Base-by-base conservation (phyloP, 30 jellyfish, hydroid and myxozoan genomes). In the Chrysaora quinquecirrha region DNA sequence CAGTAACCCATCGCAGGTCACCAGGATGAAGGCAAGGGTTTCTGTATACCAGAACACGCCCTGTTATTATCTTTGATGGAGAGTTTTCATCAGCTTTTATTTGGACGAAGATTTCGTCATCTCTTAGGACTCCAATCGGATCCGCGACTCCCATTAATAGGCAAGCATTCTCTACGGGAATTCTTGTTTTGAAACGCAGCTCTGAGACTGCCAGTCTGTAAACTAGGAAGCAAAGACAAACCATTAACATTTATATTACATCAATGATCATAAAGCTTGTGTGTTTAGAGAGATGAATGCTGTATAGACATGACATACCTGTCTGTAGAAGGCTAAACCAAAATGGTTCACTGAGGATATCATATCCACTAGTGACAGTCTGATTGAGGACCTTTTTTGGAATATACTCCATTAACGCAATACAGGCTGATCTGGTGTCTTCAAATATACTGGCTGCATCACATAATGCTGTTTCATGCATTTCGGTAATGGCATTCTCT, bases 1-100 rank as follows among this genome's bases (percentile, higher is more conserved):
- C 91, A n/a, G 78, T 76, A 9, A 90, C 94, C 75, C 83, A 58
- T 32, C 96, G 92, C 16, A 68, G 35, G 63, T 90, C 97, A 27
- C 97, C 97, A 18, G 97, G 97, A 72, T 84, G 96, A 23, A 83
- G 75, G 70, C 96, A 90, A 2, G 97, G 97, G 64, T 84, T 90
- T 29, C 97, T 38, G 70, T 76, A 83, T 1, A 90, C 66, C 61
- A 90, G 61, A 1, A 85, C 94, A 1, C 63, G 62, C 10, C 96
- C 96, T 6, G 50, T 34, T 14, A 89, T 71, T 19, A 82, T 60
- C 32, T 47, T 31, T 16, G 71, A 21, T 2, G 78, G 75, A 0
- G 28, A 23, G 24, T 34, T 62, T 21, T 54, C 89, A 6, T 69
- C 75, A 9, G 50, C 80, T 47, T 73, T 70, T 12, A 83, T 67